These are phyloP conservation scores for Cebidichthys violaceus DNA, from an alignment of 2,113 vertebrate species.

Conservation along the genomic window DNA sequence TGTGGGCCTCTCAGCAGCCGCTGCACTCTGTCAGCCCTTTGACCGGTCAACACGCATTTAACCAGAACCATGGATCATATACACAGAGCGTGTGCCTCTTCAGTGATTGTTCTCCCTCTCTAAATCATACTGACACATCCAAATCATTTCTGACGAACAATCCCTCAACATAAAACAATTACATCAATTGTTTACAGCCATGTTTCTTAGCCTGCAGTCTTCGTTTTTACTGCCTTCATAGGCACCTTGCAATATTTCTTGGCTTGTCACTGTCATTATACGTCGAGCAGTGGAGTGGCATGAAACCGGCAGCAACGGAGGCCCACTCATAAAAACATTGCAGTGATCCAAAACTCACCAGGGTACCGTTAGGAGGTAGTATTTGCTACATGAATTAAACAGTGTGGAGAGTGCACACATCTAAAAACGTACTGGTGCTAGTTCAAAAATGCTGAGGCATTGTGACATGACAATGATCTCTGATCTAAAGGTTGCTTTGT, in stretches of 20 bases:
- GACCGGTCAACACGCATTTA: constrained; percentile 43
- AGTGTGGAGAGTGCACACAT: not conserved
- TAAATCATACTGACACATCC: not conserved
- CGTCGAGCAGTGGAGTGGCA: not conserved
- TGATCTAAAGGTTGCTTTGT: constrained; percentile 1
- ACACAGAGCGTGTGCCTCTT: no score
- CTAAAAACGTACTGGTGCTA: not conserved
- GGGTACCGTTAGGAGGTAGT: not conserved
- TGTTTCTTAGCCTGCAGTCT: not conserved
- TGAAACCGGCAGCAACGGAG: not conserved
- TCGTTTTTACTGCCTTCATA: not conserved
- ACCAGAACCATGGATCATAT: not conserved
- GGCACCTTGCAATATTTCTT: not conserved
- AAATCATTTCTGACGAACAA: not conserved
- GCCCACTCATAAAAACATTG: not conserved
- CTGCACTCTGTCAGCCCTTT: constrained; percentile 36
- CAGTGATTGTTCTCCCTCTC: not conserved
- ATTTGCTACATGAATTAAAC: not conserved
- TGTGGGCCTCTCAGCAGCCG: not conserved
- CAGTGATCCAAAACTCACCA: not conserved
- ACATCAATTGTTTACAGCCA: not conserved
- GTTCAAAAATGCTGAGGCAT: not conserved
- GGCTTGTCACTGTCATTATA: not conserved
- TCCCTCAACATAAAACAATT: not conserved
- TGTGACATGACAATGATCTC: not conserved